Conservation (phyloP, 2,113 vertebrate species). For the Microtus oregoni region DNA sequence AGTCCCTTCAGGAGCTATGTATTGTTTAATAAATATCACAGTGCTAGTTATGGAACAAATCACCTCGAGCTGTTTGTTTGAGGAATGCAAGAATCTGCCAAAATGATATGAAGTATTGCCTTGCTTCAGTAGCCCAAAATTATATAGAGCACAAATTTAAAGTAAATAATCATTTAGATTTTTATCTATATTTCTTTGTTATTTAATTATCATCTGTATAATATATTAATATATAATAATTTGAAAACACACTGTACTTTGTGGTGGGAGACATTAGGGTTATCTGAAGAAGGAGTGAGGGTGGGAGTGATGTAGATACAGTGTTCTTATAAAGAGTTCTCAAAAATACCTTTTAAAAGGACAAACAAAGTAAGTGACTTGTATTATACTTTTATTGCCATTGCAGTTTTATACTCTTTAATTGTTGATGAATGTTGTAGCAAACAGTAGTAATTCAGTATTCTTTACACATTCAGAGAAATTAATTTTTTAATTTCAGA, state of each 20-base stretch:
- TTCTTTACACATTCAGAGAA: not conserved
- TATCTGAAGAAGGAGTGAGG: not conserved
- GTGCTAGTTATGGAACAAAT: not conserved
- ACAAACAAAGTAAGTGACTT: not conserved
- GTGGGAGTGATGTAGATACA: not conserved
- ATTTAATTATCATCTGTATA: not conserved
- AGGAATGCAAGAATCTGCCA: not conserved
- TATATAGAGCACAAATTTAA: not conserved
- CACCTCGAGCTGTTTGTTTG: not conserved
- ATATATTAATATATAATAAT: not conserved
- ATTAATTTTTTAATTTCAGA: not conserved
- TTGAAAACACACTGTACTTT: not conserved
- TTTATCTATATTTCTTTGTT: not conserved
- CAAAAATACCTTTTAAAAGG: not conserved
- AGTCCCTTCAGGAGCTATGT: not conserved
- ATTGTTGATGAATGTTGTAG: not conserved
- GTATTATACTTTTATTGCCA: not conserved
- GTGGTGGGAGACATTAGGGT: fast-evolving
- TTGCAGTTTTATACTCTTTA: not conserved
- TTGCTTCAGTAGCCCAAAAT: not conserved
- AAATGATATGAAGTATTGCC: not conserved
- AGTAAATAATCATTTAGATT: not conserved
- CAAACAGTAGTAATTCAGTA: not conserved
- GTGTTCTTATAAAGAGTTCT: not conserved
- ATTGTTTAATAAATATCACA: not conserved